Base-by-base conservation (phyloP, 1,140 invertebrate species). In the Laupala kohalensis region DNA sequence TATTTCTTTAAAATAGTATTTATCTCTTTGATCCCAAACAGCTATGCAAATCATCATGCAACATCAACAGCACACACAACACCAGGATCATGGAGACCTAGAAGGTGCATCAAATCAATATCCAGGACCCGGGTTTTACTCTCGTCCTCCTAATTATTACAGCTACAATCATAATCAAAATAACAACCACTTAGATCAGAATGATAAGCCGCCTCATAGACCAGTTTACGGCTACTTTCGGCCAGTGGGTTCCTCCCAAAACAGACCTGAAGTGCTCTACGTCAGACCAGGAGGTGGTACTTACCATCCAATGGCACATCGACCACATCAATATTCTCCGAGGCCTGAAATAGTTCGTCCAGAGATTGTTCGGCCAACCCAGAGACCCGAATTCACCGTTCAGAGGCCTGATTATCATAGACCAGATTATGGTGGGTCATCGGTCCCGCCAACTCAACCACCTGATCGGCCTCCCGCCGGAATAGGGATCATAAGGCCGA, bases 261-360 rank as follows among this genome's bases (percentile, higher is more conserved):
- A 30, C 26, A 30, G 26, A n/a, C 70, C 70, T 5, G 70, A 71
- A 23, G 63, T 71, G 30, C 13, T 71, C 6, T 71, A 28, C 23
- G 15, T 71, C 62, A 26, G 63, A 26, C 70, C 70, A 4, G 70
- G 70, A 4, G 62, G 23, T 1, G 64, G 23, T 23, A 23, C 12
- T 6, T 26, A 68, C 67, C 19, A 25, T 19, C 67, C 67, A 2
- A n/a, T 72, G 68, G 62, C 73, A 4, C 64, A 25, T 64, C 70
- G 37, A 19, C 69, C 70, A 25, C 65, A 64, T 69, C 66, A 67
- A 69, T 23, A 62, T 27, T 9, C 23, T 67, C 25, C 25, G 69
- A 23, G 29, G 25, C 19, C 24, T 26, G 72, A 30, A 25, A 13
- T 53, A 19, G 13, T n/a, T 5, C 26, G 37, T 6, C n/a, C 30